These are phyloP conservation scores for Vombatus ursinus DNA, from an alignment of 2,113 vertebrate genomes.

Conservation along the genomic window DNA sequence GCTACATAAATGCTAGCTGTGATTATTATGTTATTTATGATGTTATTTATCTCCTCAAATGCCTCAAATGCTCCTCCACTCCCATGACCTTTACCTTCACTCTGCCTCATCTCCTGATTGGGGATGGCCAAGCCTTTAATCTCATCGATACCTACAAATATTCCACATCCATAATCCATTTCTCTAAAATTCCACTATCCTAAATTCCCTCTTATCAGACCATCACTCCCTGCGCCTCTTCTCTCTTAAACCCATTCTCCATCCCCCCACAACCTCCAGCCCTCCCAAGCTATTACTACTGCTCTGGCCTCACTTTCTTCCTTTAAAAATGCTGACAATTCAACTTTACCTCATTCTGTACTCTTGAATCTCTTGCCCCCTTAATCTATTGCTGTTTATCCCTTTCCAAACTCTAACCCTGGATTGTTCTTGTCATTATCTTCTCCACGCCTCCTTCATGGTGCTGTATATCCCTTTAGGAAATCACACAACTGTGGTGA, in stretches of 20 bases:
- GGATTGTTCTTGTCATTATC: neutral
- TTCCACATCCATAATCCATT: neutral
- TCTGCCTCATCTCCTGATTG: neutral
- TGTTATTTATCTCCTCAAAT: too few relatives aligned
- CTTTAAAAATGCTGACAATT: neutral
- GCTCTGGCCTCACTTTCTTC: neutral
- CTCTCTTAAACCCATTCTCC: neutral
- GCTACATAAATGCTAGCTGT: too few relatives aligned
- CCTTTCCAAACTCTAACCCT: neutral
- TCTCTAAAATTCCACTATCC: neutral
- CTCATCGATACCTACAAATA: neutral
- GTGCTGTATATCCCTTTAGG: too few relatives aligned
- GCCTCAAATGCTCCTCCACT: too few relatives aligned
- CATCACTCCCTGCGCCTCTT: neutral
- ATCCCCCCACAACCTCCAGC: neutral
- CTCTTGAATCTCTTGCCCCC: neutral
- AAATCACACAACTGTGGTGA: too few relatives aligned
- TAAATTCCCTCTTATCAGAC: neutral
- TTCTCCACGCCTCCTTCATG: too few relatives aligned
- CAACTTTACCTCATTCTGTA: neutral
- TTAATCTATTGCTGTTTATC: neutral
- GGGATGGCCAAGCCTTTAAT: neutral
- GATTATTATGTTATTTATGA: too few relatives aligned
- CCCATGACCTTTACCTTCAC: too few relatives aligned
- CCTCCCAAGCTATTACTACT: neutral